Conservation (phyloP, 53 echinoderm and acorn worm genomes). For the Antedon mediterranea region DNA sequence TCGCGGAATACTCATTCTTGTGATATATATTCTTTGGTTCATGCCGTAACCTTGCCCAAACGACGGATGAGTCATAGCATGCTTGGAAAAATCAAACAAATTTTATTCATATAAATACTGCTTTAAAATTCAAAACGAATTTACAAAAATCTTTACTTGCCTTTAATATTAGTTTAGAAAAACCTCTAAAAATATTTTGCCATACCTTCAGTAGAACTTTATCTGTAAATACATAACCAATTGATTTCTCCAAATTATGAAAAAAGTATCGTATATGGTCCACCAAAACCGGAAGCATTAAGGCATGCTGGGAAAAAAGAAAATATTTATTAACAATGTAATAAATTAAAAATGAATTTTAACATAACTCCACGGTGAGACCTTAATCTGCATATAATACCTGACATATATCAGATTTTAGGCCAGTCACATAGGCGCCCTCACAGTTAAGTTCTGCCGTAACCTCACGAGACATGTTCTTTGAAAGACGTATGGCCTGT, state of each 20-base stretch:
- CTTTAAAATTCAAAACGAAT: not conserved
- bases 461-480: slow-evolving; percentile 50
- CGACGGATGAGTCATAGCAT: slow-evolving; percentile 96
- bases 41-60: slow-evolving; percentile 72
- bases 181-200: too few relatives aligned
- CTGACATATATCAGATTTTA: slow-evolving; percentile 83
- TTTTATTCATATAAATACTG: too few relatives aligned
- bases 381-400: too few relatives aligned
- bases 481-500: slow-evolving; percentile 38
- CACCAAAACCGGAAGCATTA: slow-evolving; percentile 88
- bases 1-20: too few relatives aligned
- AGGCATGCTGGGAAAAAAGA: slow-evolving; percentile 50
- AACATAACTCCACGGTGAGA: too few relatives aligned
- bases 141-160: too few relatives aligned
- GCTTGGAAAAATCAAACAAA: slow-evolving; percentile 35
- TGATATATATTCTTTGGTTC: too few relatives aligned
- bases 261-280: slow-evolving; percentile 85
- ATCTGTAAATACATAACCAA: slow-evolving; percentile 73
- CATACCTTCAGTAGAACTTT: slow-evolving; percentile 70
- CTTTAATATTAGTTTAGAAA: too few relatives aligned
- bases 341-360: too few relatives aligned
- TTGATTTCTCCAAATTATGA: slow-evolving; percentile 45
- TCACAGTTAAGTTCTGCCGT: slow-evolving; percentile 64
- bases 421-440: slow-evolving; percentile 45
- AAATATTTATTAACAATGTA: not conserved